Percentiles rank a stretch among this genome's conserved stretches.
Evolutionary conservation across 2,797 vertebrate species (phyloP).

Genomic region (Lindbergichthys nudifrons): DNA sequence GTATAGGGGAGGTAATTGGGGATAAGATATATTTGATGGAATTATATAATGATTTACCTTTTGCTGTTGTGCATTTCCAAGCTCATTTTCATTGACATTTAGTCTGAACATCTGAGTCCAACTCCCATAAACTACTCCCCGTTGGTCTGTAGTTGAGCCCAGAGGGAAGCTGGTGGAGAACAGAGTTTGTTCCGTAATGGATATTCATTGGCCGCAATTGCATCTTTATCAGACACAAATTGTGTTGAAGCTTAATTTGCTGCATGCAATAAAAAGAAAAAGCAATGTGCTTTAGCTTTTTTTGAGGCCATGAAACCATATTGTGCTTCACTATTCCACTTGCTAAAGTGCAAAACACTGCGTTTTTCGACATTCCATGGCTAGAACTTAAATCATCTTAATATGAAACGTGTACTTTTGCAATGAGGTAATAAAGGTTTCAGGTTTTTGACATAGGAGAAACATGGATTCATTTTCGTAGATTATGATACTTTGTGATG

Average conservation of each 20-base stretch:
- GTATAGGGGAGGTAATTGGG: constrained; percentile 51
- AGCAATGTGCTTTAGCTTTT: constrained; percentile 28
- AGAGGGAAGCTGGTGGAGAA: constrained; percentile 28
- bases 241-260: constrained; percentile 30
- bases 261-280: constrained; percentile 34
- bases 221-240: constrained; percentile 47
- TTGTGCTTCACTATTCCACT: constrained; percentile 13
- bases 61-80: constrained; percentile 29
- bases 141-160: constrained; percentile 40
- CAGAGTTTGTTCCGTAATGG: constrained; percentile 51
- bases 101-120: constrained; percentile 23
- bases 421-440: not conserved
- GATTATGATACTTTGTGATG: not conserved
- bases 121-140: constrained; percentile 34
- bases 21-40: constrained; percentile 44
- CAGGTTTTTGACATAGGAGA: not conserved
- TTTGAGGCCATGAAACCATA: constrained; percentile 17
- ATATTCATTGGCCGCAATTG: constrained; percentile 59
- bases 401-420: not conserved
- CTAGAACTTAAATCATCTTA: not conserved
- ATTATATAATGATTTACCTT: constrained; percentile 41
- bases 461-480: not conserved
- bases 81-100: constrained; percentile 43
- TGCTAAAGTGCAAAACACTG: not conserved
- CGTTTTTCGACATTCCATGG: not conserved